Conservation (phyloP, 2,113 vertebrate species). For the Hipposideros armiger region DNA sequence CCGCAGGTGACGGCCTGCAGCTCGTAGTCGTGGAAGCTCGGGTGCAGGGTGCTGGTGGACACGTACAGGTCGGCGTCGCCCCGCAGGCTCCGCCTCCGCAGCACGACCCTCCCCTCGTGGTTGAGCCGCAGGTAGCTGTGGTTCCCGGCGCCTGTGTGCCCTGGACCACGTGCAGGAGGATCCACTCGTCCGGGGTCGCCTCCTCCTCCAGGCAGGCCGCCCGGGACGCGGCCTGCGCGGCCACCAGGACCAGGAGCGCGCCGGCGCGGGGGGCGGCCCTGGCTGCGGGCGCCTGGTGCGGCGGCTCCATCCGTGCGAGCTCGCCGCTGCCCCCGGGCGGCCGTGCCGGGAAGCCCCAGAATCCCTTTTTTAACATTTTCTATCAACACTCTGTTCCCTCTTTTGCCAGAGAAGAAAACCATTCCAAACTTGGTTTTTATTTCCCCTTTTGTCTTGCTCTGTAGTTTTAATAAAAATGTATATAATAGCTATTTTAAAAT, state of each 20-base stretch:
- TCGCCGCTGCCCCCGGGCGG: too few relatives aligned
- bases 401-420: background rate
- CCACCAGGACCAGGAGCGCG: constrained; percentile 85
- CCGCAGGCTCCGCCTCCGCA: constrained; percentile 93
- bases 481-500: background rate
- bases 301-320: background rate
- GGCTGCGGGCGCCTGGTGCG: background rate
- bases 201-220: constrained; percentile 85
- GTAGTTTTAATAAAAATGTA: background rate
- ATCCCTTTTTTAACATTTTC: background rate
- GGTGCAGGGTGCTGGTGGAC: constrained; percentile 93
- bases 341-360: too few relatives aligned
- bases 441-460: background rate
- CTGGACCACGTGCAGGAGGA: constrained; percentile 96
- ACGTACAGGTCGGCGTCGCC: constrained; percentile 97
- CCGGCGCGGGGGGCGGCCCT: constrained; percentile 84
- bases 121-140: constrained; percentile 97
- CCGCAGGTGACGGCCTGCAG: constrained; percentile 96
- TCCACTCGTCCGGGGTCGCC: constrained; percentile 91
- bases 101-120: constrained; percentile 93
- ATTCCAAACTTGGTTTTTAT: background rate
- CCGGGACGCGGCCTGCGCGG: constrained; percentile 83
- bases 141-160: constrained; percentile 97
- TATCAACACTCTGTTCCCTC: background rate
- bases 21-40: constrained; percentile 96